Evolutionary conservation across 1,140 invertebrate genomes (phyloP).

Genomic region (Brachionus calyciflorus): DNA sequence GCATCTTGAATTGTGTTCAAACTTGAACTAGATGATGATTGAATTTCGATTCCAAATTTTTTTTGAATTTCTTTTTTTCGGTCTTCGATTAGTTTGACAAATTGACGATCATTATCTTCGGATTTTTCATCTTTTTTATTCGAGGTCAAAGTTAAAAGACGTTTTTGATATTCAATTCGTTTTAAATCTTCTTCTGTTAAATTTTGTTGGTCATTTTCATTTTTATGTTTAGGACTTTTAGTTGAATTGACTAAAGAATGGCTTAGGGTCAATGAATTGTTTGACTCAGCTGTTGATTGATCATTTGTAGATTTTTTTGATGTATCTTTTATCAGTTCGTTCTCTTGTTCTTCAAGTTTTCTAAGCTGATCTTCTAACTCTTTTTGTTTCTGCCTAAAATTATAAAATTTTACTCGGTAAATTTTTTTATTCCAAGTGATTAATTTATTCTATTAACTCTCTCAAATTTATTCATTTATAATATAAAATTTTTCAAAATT

Average conservation of each 20-base stretch:
- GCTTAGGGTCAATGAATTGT: slow-evolving; percentile 1
- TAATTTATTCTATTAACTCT: no score
- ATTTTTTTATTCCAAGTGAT: no score
- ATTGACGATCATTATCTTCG: background rate
- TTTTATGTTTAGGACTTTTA: background rate
- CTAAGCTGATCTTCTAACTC: slow-evolving; percentile 25
- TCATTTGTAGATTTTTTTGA: background rate
- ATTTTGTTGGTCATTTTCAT: background rate
- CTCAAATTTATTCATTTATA: no score
- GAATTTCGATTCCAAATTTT: slow-evolving; percentile 28
- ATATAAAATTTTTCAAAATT: no score
- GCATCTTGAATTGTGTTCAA: background rate
- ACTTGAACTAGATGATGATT: slow-evolving; percentile 14
- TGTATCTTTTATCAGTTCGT: background rate
- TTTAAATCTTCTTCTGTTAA: slow-evolving; percentile 16
- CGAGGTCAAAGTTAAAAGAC: background rate
- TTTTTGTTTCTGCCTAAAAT: slow-evolving; percentile 16
- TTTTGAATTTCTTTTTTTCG: slow-evolving; percentile 35
- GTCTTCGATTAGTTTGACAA: slow-evolving; percentile 26
- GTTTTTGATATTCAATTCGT: slow-evolving; percentile 39
- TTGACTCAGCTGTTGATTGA: background rate
- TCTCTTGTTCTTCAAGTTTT: slow-evolving; percentile 34
- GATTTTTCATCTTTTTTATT: background rate
- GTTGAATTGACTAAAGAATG: background rate
- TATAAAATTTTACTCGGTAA: no score